A percentile compares a stretch with the other conserved stretches of the same genome.
Evolutionary conservation across 64 coral and sea anemone genomes (phyloP).

Genomic region (Montipora foliosa): DNA sequence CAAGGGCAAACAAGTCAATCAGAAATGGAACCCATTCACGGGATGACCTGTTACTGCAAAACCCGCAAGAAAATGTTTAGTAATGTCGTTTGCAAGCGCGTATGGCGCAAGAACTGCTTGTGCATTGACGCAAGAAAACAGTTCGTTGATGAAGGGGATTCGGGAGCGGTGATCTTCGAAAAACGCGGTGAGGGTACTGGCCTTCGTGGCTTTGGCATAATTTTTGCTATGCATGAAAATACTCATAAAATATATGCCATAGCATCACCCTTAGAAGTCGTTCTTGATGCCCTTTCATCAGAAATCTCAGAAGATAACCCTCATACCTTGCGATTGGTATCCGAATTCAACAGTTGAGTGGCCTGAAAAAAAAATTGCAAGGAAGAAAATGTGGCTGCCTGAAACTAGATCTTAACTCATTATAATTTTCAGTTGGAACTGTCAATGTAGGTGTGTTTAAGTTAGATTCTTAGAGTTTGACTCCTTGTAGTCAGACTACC

Average conservation of each 20-base stretch:
- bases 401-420: no score
- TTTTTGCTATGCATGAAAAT: neutral
- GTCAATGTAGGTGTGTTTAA: no score
- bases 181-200: no score
- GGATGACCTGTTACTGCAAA: neutral
- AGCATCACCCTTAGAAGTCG: neutral
- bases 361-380: no score
- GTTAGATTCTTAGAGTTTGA: no score
- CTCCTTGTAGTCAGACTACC: no score
- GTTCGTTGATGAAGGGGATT: neutral
- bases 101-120: neutral
- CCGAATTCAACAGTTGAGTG: neutral
- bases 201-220: neutral
- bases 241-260: neutral
- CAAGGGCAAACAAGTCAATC: neutral
- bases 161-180: constrained; percentile 9
- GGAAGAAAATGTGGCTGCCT: no score
- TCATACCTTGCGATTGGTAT: neutral
- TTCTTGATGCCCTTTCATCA: neutral
- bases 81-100: neutral
- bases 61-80: neutral
- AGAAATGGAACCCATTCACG: neutral
- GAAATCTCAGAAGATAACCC: neutral
- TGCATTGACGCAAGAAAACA: neutral
- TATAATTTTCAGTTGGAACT: no score